A percentile compares a stretch with the other conserved stretches of the same genome.
Evolutionary conservation across 2,888 invertebrate species (phyloP).

Genomic region (Eupelmus urozonus): DNA sequence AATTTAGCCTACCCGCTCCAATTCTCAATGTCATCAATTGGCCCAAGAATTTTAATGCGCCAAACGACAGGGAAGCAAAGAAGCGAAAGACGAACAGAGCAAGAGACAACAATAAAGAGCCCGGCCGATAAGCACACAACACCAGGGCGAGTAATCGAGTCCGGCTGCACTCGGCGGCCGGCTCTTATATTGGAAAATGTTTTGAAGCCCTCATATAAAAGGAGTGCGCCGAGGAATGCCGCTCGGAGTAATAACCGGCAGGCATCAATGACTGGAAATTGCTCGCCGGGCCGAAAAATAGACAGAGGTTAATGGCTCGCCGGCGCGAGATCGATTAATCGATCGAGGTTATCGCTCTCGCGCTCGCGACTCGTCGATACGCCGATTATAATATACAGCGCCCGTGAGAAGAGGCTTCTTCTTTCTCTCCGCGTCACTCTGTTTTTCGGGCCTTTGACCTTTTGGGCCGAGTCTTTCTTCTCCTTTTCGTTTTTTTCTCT

Average conservation of each 20-base stretch:
- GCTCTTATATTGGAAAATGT: conserved; percentile 50
- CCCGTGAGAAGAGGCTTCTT: conserved; percentile 14
- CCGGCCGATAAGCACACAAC: conserved; percentile 1
- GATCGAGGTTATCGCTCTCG: conserved; percentile 41
- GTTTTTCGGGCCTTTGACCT: conserved; percentile 48
- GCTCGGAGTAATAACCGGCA: conserved; percentile 32
- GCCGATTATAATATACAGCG: background rate
- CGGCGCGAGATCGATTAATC: conserved; percentile 52
- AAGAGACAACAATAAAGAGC: conserved; percentile 11
- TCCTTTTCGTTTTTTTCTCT: conserved; percentile 7
- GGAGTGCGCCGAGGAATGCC: conserved; percentile 29
- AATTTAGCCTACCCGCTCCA: too few species aligned
- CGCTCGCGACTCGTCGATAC: background rate
- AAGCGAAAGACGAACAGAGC: background rate
- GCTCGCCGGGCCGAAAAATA: conserved; percentile 30
- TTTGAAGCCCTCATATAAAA: conserved; percentile 32
- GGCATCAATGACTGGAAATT: conserved; percentile 47
- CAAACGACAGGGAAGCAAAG: background rate
- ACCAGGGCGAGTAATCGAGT: conserved; percentile 15
- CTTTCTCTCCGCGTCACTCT: background rate
- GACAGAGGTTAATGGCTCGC: conserved; percentile 39
- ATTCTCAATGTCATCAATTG: too few species aligned
- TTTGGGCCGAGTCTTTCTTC: background rate
- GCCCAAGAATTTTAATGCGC: conserved; percentile 35
- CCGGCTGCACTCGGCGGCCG: background rate